Percentiles rank a stretch among this genome's conserved stretches.
Conservation (phyloP, 2,113 vertebrate species). For the Zosterops hypoxanthus region DNA sequence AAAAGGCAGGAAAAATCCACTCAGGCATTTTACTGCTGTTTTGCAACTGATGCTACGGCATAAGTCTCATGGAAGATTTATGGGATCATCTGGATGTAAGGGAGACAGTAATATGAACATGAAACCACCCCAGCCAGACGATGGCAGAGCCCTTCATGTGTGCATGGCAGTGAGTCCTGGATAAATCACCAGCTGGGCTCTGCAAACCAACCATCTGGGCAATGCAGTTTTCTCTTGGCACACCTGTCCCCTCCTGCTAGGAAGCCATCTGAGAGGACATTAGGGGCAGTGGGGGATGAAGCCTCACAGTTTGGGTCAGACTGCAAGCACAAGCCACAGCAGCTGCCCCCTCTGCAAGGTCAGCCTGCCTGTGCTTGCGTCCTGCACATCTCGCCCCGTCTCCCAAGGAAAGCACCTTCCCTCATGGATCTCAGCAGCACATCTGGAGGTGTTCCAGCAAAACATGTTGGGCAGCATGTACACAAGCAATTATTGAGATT, state of each 20-base stretch:
- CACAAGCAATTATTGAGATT: not conserved
- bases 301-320: constrained; percentile 36
- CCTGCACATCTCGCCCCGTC: not conserved
- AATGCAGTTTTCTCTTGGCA: constrained; percentile 51
- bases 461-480: not conserved
- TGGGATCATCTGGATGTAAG: constrained; percentile 63
- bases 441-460: constrained; percentile 34
- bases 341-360: constrained; percentile 50
- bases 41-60: constrained; percentile 17
- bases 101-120: not conserved
- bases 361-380: constrained; percentile 29
- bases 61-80: constrained; percentile 68
- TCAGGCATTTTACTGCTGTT: constrained; percentile 40
- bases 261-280: constrained; percentile 68
- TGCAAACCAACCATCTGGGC: constrained; percentile 74
- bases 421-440: constrained; percentile 7
- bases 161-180: constrained; percentile 26
- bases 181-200: constrained; percentile 66
- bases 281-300: constrained; percentile 38
- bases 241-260: constrained; percentile 49
- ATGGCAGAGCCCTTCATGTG: not conserved
- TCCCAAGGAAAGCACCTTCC: constrained; percentile 22
- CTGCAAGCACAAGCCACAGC: constrained; percentile 48
- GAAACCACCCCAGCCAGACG: constrained; percentile 15
- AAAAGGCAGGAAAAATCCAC: constrained; percentile 21